Base-by-base conservation (phyloP, 2,888 invertebrate species). In the Aphodius sticticus region DNA sequence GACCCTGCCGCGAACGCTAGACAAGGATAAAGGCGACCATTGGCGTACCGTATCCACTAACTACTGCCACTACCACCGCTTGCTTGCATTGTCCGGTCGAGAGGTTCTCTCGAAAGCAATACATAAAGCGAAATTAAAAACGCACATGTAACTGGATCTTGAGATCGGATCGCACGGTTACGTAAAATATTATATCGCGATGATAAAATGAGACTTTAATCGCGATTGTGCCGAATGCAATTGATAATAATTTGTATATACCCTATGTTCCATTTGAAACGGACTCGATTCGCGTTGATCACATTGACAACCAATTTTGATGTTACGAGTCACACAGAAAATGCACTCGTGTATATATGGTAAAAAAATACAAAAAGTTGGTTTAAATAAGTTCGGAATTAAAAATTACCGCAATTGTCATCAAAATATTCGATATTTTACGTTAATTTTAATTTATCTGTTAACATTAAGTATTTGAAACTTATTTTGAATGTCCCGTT, bases 51-150 rank as follows among this genome's bases (percentile, higher is more conserved):
- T 53, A 53, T 12, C 53, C 53, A 53, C 53, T 53, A 12, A 12
- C 53, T 53, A 53, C 53, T 53, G 53, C 53, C 53, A 53, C 53
- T 53, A 53, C 53, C 53, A 53, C 53, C 12, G 53, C 53, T 53
- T 53, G 53, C 53, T 53, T 3, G 53, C 12, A 53, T 53, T 53
- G 53, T 53, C 53, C 53, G 6, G 53, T 53, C 26, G 1, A 2
- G 53, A 12, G 12, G 7, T 53, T 53, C 53, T 53, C 53, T 7
- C 53, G 53, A 53, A 12, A 53, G 53, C 53, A 53, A 53, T 53
- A 26, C 26, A 26, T 69, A 69, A 71, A 36, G 74, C n/a, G 74
- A 74, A 74, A 74, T 74, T 74, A 74, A 74, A 74, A 74, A 74
- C 74, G 7, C 14, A n/a, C 9, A 74, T 26, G 74, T 74, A 74